phyloP scores from a whole-genome alignment of 2,888 invertebrate species.

The Epistrophella euchroma region DNA sequence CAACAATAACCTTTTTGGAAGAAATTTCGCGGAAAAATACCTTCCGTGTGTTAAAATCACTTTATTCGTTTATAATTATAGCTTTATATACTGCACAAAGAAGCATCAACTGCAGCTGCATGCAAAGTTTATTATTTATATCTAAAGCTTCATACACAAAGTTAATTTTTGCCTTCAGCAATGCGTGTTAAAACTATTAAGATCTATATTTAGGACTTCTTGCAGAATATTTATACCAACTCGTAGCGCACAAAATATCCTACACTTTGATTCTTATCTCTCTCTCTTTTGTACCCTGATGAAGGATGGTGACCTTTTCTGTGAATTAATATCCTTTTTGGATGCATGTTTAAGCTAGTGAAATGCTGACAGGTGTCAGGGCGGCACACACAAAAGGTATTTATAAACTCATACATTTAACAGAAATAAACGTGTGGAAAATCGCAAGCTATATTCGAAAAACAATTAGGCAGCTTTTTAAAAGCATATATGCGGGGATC shows the following conservation, averaged over 20 bases:
- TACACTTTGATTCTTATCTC: constrained; percentile 42
- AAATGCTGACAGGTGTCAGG: constrained; percentile 54
- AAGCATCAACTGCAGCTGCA: constrained; percentile 30
- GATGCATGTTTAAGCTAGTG: constrained; percentile 11
- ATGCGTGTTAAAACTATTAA: constrained; percentile 56
- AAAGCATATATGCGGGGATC: background rate
- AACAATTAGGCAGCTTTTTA: constrained; percentile 8
- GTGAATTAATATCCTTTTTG: constrained; percentile 28
- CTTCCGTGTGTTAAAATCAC: background rate
- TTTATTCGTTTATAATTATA: background rate
- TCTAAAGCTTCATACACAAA: background rate
- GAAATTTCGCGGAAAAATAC: constrained; percentile 6
- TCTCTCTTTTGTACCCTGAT: background rate
- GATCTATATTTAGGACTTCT: constrained; percentile 55
- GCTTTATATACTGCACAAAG: background rate
- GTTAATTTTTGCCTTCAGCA: constrained; percentile 20
- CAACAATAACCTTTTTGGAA: background rate
- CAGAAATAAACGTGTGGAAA: background rate
- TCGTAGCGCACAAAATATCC: background rate
- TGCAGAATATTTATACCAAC: background rate
- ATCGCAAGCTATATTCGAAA: constrained; percentile 7
- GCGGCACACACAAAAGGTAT: background rate
- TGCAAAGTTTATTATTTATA: constrained; percentile 44
- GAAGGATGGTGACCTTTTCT: constrained; percentile 49
- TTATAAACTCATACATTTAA: constrained; percentile 14